phyloP scores from a whole-genome alignment of 2,113 vertebrate species.

The Anguilla japonica region DNA sequence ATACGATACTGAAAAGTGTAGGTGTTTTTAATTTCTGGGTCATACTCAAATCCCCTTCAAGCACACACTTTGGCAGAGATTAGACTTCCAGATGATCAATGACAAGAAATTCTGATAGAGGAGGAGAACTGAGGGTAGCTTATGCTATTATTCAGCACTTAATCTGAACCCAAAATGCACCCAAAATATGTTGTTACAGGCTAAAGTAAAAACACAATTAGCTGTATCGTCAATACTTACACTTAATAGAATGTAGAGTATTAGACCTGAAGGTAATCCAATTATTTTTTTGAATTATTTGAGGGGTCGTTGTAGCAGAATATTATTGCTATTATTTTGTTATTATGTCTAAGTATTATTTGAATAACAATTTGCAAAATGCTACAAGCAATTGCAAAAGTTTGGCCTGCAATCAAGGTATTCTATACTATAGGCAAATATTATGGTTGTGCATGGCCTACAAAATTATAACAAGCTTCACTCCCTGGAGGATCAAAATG shows the following conservation, averaged over 20 bases:
- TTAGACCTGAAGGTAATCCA: not conserved
- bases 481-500: too few relatives aligned
- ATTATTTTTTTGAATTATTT: not conserved
- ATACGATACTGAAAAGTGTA: slow-evolving; percentile 14
- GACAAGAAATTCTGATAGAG: not conserved
- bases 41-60: slow-evolving; percentile 18
- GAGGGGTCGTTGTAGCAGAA: not conserved
- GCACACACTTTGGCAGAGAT: slow-evolving; percentile 19
- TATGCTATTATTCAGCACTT: not conserved
- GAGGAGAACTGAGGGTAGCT: not conserved
- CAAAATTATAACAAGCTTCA: too few relatives aligned
- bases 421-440: too few relatives aligned
- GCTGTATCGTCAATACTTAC: too few relatives aligned
- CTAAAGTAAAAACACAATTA: too few relatives aligned
- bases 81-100: slow-evolving; percentile 34
- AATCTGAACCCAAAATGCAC: not conserved
- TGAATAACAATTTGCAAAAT: too few relatives aligned
- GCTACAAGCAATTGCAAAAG: too few relatives aligned
- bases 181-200: too few relatives aligned
- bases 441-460: too few relatives aligned
- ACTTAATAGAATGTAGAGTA: too few relatives aligned
- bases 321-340: not conserved
- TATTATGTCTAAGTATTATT: too few relatives aligned
- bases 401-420: too few relatives aligned
- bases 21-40: slow-evolving; percentile 32